Percentiles rank a stretch among this genome's conserved stretches.
These are phyloP conservation scores for Brachionus paranguensis DNA, from an alignment of 1,140 invertebrate genomes.

Conservation along the genomic window DNA sequence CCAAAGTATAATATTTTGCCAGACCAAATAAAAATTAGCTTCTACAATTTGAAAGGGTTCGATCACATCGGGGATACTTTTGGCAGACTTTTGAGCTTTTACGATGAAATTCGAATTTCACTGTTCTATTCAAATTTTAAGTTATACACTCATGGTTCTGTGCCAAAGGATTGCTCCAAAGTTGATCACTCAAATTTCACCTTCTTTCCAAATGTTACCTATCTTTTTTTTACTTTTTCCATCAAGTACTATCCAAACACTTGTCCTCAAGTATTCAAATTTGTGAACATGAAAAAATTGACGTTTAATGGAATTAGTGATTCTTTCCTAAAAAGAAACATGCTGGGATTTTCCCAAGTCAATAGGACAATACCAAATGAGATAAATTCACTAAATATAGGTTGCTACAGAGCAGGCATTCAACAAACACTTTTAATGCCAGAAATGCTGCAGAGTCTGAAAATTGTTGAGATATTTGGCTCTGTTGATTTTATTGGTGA, in stretches of 20 bases:
- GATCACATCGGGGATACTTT: not conserved
- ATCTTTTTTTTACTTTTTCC: not conserved
- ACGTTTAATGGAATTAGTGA: not conserved
- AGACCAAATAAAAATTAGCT: not conserved
- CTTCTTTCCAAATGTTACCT: not conserved
- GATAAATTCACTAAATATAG: not conserved
- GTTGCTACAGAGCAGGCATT: not conserved
- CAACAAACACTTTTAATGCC: not conserved
- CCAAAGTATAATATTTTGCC: not conserved
- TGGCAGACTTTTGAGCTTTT: not conserved
- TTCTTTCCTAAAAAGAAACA: not conserved
- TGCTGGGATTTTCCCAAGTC: not conserved
- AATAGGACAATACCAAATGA: not conserved
- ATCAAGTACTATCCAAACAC: not conserved
- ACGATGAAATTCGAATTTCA: not conserved
- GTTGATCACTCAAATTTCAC: not conserved
- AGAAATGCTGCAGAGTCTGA: not conserved
- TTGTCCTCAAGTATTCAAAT: not conserved
- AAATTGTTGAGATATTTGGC: not conserved
- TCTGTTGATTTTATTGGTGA: not conserved
- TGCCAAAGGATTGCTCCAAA: not conserved
- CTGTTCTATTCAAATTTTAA: not conserved
- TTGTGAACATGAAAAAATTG: not conserved
- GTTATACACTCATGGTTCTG: not conserved
- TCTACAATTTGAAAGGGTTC: not conserved